These are phyloP conservation scores for Bombyx huttoni DNA, from an alignment of 2,888 invertebrate species.

Conservation along the genomic window DNA sequence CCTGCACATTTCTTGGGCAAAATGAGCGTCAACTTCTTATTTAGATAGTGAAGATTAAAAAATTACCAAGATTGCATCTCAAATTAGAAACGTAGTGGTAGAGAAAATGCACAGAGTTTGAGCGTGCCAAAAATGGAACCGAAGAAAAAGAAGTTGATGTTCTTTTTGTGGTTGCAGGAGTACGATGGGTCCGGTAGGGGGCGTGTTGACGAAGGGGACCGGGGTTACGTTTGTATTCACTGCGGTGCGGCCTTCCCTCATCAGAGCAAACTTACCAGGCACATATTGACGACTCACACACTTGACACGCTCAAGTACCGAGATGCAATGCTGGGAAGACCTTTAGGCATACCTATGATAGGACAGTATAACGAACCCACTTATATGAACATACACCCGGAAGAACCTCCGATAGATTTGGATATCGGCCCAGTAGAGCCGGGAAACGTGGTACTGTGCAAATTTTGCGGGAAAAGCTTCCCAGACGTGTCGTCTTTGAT, in stretches of 20 bases:
- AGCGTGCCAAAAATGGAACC: slow-evolving; percentile 51
- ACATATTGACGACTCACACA: slow-evolving; percentile 90
- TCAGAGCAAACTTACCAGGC: slow-evolving; percentile 91
- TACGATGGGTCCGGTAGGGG: slow-evolving; percentile 80
- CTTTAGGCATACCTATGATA: slow-evolving; percentile 49
- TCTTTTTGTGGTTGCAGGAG: slow-evolving; percentile 91
- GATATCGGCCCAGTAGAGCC: slow-evolving; percentile 75
- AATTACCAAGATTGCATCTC: slow-evolving; percentile 63
- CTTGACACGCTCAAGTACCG: slow-evolving; percentile 90
- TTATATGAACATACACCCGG: slow-evolving; percentile 62
- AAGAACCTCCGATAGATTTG: slow-evolving; percentile 75
- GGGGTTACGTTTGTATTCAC: slow-evolving; percentile 87
- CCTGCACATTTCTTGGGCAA: slow-evolving; percentile 77
- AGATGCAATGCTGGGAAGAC: slow-evolving; percentile 73
- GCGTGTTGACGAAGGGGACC: slow-evolving; percentile 61
- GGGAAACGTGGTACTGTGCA: slow-evolving; percentile 87
- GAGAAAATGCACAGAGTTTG: slow-evolving; percentile 64
- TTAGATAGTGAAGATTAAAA: slow-evolving; percentile 61
- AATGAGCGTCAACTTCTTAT: slow-evolving; percentile 91
- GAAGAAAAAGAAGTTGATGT: slow-evolving; percentile 91
- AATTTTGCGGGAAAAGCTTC: slow-evolving; percentile 94
- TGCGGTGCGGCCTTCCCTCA: slow-evolving; percentile 91
- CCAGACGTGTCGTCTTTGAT: slow-evolving; percentile 91
- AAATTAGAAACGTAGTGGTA: slow-evolving; percentile 69
- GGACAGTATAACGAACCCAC: slow-evolving; percentile 61